These are phyloP conservation scores for Portunus trituberculatus DNA, from an alignment of 1,140 invertebrate species.

Conservation along the genomic window DNA sequence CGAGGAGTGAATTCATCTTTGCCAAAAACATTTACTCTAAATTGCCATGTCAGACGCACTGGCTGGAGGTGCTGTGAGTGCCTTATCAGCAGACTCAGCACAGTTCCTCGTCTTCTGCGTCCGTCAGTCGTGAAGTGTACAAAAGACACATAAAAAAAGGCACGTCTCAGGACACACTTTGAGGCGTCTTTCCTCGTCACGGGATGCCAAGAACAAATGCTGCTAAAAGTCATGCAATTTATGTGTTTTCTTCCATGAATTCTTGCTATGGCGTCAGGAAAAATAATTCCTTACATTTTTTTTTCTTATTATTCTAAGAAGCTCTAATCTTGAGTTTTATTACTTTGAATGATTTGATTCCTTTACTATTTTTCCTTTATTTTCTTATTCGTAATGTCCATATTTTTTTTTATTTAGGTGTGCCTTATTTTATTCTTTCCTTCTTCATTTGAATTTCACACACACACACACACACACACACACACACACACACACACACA, in stretches of 20 bases:
- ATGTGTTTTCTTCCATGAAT: no score
- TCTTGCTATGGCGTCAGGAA: no score
- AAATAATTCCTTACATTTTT: no score
- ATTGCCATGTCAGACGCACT: neutral
- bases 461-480: no score
- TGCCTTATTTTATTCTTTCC: no score
- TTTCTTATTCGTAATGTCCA: no score
- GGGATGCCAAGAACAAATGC: neutral
- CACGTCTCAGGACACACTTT: neutral
- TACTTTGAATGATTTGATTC: neutral
- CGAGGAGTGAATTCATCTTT: neutral
- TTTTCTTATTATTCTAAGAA: no score
- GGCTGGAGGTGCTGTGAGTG: neutral
- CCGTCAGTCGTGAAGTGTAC: neutral
- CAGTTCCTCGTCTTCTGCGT: neutral
- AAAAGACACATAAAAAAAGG: neutral
- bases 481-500: no score
- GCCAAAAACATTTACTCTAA: neutral
- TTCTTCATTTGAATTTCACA: no score
- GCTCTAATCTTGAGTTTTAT: no score
- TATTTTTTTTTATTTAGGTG: no score
- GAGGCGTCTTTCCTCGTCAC: neutral
- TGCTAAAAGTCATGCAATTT: no score
- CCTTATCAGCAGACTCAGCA: neutral
- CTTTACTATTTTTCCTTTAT: neutral